Evolutionary conservation across 2,888 invertebrate species (phyloP).

Genomic region (Eustalomyia histrio): DNA sequence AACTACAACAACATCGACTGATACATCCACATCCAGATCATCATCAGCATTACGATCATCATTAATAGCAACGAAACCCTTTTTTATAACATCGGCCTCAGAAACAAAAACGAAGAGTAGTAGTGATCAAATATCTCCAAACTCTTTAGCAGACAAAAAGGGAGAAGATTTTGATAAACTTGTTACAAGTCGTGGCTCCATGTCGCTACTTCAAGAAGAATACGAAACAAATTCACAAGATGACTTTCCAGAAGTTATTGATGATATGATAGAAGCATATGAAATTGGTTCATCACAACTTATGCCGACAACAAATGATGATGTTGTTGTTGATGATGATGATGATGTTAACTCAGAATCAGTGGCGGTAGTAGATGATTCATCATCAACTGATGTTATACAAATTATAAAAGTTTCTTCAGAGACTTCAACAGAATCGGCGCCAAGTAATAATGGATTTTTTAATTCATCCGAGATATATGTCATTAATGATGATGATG

Average conservation of each 20-base stretch:
- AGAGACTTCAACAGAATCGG: slow-evolving; percentile 40
- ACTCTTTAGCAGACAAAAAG: slow-evolving; percentile 48
- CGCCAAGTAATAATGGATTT: slow-evolving; percentile 63
- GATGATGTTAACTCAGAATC: slow-evolving; percentile 61
- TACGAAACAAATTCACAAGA: slow-evolving; percentile 72
- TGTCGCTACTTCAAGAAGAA: slow-evolving; percentile 74
- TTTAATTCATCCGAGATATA: slow-evolving; percentile 70
- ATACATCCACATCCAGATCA: slow-evolving; percentile 51
- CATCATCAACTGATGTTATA: slow-evolving; percentile 74
- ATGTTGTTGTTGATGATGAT: too few relatives aligned
- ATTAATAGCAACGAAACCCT: slow-evolving; percentile 15
- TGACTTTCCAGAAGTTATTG: slow-evolving; percentile 73
- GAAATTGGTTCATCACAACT: slow-evolving; percentile 76
- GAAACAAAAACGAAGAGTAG: slow-evolving; percentile 30
- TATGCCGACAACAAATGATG: slow-evolving; percentile 68
- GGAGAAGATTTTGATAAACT: slow-evolving; percentile 50
- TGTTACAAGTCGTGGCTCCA: slow-evolving; percentile 68
- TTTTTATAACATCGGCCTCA: slow-evolving; percentile 45
- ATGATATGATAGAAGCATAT: slow-evolving; percentile 71
- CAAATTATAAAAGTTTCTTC: slow-evolving; percentile 67
- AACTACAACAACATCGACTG: slow-evolving; percentile 45
- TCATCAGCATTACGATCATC: slow-evolving; percentile 47
- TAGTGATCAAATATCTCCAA: slow-evolving; percentile 46
- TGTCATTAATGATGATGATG: slow-evolving; percentile 75
- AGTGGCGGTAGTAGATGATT: slow-evolving; percentile 72